A percentile compares a stretch with the other conserved stretches of the same genome.
Conservation (phyloP, 2,888 invertebrate species). For the Cactoblastis cactorum region DNA sequence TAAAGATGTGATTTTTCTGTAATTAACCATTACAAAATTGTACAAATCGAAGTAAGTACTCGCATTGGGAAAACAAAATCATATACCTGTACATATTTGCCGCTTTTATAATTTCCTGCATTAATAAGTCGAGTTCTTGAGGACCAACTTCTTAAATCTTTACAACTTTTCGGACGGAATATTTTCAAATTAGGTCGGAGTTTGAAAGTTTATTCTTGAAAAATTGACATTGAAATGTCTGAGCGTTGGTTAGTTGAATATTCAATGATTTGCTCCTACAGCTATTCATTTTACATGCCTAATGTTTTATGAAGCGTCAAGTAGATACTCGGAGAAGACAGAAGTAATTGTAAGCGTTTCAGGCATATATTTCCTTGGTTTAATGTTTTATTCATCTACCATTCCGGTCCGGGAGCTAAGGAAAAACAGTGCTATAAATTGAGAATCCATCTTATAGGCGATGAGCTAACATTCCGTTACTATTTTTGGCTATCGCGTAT, state of each 20-base stretch:
- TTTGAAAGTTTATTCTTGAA: constrained; percentile 28
- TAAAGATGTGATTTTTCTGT: no score
- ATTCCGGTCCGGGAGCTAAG: no score
- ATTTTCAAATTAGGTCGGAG: constrained; percentile 37
- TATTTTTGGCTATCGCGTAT: no score
- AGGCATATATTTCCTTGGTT: no score
- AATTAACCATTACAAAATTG: no score
- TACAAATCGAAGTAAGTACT: no score
- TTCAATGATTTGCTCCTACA: constrained; percentile 37
- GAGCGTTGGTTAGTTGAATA: constrained; percentile 38
- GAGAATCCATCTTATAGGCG: no score
- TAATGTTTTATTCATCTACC: no score
- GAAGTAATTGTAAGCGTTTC: not conserved
- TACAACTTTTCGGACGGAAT: constrained; percentile 30
- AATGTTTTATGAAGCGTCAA: not conserved
- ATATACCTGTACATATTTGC: no score
- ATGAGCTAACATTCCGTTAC: no score
- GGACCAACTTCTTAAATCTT: constrained; percentile 19
- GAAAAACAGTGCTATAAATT: no score
- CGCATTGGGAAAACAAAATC: no score
- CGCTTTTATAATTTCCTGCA: not conserved
- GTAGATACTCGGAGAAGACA: not conserved
- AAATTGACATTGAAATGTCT: constrained; percentile 27
- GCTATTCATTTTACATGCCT: constrained; percentile 19
- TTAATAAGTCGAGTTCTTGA: constrained; percentile 23